Percentiles rank a stretch among this genome's conserved stretches.
These are phyloP conservation scores for Dromas ardeola DNA, from an alignment of 2,113 vertebrate genomes.

Conservation along the genomic window DNA sequence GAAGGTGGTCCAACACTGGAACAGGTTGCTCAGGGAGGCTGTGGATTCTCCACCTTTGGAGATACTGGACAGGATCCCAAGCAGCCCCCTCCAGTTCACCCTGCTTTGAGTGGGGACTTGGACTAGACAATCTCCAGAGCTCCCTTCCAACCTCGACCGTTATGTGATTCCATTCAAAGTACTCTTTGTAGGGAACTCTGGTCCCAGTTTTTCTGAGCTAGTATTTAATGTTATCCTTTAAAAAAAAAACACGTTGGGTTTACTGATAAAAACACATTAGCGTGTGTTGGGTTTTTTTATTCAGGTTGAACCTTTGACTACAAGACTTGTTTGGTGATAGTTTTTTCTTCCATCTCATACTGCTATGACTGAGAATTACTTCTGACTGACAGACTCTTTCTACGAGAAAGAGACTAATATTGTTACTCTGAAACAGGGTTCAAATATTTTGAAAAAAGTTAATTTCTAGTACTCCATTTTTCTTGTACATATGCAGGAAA, in stretches of 20 bases:
- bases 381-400: neutral
- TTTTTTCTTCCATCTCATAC: neutral
- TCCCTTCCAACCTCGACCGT: neutral
- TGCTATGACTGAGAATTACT: neutral
- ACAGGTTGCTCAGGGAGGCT: neutral
- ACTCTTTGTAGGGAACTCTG: neutral
- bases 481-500: neutral
- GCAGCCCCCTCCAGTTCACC: accelerated
- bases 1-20: neutral
- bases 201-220: neutral
- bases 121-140: neutral
- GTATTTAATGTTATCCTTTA: neutral
- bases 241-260: neutral
- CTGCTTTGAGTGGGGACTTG: neutral
- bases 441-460: neutral
- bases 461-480: neutral
- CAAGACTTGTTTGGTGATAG: neutral
- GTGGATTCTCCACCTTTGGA: neutral
- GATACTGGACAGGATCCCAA: neutral
- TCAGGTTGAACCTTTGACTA: neutral
- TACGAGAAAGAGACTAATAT: neutral
- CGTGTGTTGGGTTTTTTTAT: neutral
- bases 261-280: neutral
- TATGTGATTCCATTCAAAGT: neutral
- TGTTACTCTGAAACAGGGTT: neutral